phyloP scores from a whole-genome alignment of 2,113 vertebrate genomes.

The Cyanoramphus novaezelandiae region DNA sequence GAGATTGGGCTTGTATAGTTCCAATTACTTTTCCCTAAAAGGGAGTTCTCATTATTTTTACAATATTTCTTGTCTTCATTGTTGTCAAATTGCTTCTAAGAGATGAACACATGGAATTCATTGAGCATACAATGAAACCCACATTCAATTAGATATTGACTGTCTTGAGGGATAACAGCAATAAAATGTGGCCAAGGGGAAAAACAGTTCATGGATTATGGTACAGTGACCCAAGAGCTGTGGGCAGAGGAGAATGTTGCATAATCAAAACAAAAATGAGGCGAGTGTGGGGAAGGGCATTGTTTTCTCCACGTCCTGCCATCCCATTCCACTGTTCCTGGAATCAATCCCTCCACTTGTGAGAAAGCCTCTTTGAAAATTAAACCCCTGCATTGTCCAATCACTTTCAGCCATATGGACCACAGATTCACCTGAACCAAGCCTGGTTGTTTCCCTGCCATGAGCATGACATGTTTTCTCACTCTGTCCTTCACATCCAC shows the following conservation, averaged over 20 bases:
- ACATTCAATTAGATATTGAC: slow-evolving; percentile 49
- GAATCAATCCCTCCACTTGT: neutral
- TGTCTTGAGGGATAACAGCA: slow-evolving; percentile 32
- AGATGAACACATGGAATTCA: slow-evolving; percentile 44
- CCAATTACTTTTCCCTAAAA: slow-evolving; percentile 2
- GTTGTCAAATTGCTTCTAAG: slow-evolving; percentile 27
- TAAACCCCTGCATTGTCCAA: neutral
- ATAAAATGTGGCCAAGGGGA: neutral
- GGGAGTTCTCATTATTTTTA: neutral
- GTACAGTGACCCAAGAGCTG: neutral
- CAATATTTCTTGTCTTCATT: neutral
- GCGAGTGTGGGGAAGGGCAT: neutral
- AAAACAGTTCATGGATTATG: neutral
- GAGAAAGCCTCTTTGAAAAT: slow-evolving; percentile 19
- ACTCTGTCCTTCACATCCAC: neutral
- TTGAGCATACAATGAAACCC: slow-evolving; percentile 24
- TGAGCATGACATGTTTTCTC: rapidly evolving
- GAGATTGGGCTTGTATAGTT: neutral
- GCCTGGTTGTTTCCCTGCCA: neutral
- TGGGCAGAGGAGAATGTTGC: slow-evolving; percentile 43
- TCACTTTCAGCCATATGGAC: neutral
- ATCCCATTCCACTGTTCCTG: slow-evolving; percentile 6
- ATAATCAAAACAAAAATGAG: slow-evolving; percentile 50
- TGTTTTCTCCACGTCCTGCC: slow-evolving; percentile 17
- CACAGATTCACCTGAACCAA: neutral